Evolutionary conservation across 2,888 invertebrate genomes (phyloP).

Genomic region (Dryobota labecula): DNA sequence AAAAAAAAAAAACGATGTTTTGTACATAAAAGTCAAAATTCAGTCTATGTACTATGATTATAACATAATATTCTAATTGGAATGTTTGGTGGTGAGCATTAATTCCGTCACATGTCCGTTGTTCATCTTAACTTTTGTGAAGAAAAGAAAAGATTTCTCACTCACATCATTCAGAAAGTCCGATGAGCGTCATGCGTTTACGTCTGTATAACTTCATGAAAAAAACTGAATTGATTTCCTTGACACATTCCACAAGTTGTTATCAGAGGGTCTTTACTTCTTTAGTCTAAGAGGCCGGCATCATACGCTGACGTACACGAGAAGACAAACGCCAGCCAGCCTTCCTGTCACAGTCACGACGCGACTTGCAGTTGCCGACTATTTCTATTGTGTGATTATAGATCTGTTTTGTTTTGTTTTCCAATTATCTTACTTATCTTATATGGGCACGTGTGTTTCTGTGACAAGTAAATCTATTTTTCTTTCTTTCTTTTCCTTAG

Average conservation of each 20-base stretch:
- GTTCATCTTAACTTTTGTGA: background rate
- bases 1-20: too few species aligned
- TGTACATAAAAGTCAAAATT: too few species aligned
- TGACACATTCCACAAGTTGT: background rate
- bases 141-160: background rate
- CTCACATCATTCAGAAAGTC: background rate
- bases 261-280: background rate
- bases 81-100: too few species aligned
- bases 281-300: background rate
- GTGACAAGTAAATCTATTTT: too few species aligned
- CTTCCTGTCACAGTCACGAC: background rate
- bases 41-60: too few species aligned
- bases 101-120: too few species aligned
- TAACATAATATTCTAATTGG: too few species aligned
- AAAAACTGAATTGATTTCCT: constrained; percentile 5
- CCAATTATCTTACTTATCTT: too few species aligned
- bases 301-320: background rate
- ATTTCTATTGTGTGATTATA: background rate
- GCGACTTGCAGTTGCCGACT: background rate
- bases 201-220: background rate
- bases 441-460: too few species aligned
- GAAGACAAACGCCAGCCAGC: background rate
- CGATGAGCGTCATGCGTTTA: background rate
- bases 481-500: too few species aligned
- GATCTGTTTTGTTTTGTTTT: background rate